Percentiles rank a stretch among this genome's conserved stretches.
These are phyloP conservation scores for Dynastes maya DNA, from an alignment of 2,888 invertebrate genomes.

Conservation along the genomic window DNA sequence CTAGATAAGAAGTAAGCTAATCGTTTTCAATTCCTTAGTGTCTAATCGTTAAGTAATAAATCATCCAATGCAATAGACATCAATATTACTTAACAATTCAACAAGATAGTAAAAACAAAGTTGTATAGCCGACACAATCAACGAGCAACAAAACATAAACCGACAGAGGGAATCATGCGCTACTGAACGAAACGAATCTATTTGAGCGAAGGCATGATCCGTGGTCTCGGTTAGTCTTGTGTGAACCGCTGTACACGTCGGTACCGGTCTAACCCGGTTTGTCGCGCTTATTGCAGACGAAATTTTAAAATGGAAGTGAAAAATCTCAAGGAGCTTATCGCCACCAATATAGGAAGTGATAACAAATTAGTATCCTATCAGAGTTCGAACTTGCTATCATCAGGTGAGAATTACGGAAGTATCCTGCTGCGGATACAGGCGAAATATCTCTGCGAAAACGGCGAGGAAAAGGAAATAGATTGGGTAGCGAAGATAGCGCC, in stretches of 20 bases:
- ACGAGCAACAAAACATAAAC: neutral
- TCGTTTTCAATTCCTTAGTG: neutral
- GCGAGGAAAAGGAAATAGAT: slow-evolving; percentile 63
- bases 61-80: neutral
- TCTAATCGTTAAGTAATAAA: neutral
- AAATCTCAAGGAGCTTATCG: slow-evolving; percentile 44
- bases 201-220: neutral
- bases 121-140: neutral
- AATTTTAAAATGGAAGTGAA: slow-evolving; percentile 41
- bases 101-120: neutral
- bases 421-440: slow-evolving; percentile 69
- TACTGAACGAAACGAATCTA: slow-evolving; percentile 1
- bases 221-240: neutral
- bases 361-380: slow-evolving; percentile 57
- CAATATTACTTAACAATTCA: neutral
- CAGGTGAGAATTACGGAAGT: slow-evolving; percentile 77
- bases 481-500: slow-evolving; percentile 73
- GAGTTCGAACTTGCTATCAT: slow-evolving; percentile 69
- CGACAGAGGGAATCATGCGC: neutral
- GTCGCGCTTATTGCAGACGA: neutral
- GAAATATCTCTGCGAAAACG: slow-evolving; percentile 10
- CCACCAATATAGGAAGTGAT: slow-evolving; percentile 11
- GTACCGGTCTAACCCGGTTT: neutral
- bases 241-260: neutral
- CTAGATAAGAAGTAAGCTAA: neutral